These are phyloP conservation scores for Lordiphosa fenestrarum DNA, from an alignment of 2,888 invertebrate genomes.

Conservation along the genomic window DNA sequence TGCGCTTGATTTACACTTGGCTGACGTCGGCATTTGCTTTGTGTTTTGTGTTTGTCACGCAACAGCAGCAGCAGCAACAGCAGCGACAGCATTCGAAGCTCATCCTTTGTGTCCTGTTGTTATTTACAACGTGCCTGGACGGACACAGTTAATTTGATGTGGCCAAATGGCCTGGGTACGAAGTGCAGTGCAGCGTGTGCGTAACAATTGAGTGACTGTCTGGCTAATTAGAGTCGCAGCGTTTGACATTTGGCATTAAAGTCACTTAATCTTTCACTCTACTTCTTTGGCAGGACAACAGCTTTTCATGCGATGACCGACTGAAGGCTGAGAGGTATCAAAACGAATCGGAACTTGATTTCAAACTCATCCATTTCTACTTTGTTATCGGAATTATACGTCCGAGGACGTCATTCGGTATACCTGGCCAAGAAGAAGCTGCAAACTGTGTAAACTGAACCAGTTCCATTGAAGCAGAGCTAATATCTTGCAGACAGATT, in stretches of 20 bases:
- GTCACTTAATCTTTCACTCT: background rate
- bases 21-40: constrained; percentile 67
- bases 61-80: background rate
- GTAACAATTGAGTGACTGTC: constrained; percentile 52
- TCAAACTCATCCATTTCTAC: too few relatives aligned
- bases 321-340: too few relatives aligned
- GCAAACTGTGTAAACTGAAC: too few relatives aligned
- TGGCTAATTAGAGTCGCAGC: constrained; percentile 47
- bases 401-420: too few relatives aligned
- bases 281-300: background rate
- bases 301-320: background rate
- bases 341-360: too few relatives aligned
- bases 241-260: constrained; percentile 29
- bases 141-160: constrained; percentile 58
- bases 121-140: constrained; percentile 53
- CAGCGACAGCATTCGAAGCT: constrained; percentile 7
- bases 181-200: constrained; percentile 37
- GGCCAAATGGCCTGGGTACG: constrained; percentile 39
- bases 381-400: too few relatives aligned
- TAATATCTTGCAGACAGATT: too few relatives aligned
- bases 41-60: constrained; percentile 22
- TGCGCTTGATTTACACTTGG: constrained; percentile 68
- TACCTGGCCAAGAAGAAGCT: too few relatives aligned
- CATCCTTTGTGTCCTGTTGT: constrained; percentile 41
- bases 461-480: too few relatives aligned